phyloP scores from a whole-genome alignment of 92 coral and sea anemone genomes.

The Epizoanthus stellaris region DNA sequence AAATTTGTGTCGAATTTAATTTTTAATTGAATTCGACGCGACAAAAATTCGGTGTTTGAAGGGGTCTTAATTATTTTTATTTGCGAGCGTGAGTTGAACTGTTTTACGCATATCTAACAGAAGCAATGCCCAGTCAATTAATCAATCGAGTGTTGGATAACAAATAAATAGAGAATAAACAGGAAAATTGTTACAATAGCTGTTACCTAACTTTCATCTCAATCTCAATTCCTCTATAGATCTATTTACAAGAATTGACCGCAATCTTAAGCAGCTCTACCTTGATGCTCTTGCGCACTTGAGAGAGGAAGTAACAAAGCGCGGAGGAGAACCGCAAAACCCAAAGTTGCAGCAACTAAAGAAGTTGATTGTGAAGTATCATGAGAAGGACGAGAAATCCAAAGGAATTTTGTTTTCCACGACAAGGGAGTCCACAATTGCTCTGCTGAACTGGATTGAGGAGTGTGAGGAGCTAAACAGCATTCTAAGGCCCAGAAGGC shows the following conservation, averaged over 20 bases:
- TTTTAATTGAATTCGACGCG: too few species aligned
- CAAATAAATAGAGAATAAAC: not conserved
- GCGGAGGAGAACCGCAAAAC: constrained; percentile 49
- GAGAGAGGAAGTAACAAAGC: not conserved
- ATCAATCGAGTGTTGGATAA: too few species aligned
- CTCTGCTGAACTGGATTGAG: constrained; percentile 66
- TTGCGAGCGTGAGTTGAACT: too few species aligned
- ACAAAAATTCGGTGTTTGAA: too few species aligned
- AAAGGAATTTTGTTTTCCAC: constrained; percentile 76
- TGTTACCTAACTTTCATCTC: not conserved
- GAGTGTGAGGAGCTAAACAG: constrained; percentile 48
- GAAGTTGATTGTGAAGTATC: constrained; percentile 40
- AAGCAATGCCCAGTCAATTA: too few species aligned
- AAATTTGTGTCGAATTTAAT: too few species aligned
- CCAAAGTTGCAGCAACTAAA: constrained; percentile 58
- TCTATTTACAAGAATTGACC: constrained; percentile 37
- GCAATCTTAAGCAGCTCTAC: constrained; percentile 37
- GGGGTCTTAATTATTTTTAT: too few species aligned
- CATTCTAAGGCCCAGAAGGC: constrained; percentile 55
- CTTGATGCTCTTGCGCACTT: constrained; percentile 21
- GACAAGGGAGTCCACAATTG: constrained; percentile 65
- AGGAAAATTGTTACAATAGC: too few species aligned
- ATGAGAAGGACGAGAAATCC: constrained; percentile 31
- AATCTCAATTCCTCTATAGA: constrained; percentile 16
- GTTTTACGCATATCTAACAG: too few species aligned